phyloP scores from a whole-genome alignment of 92 coral and sea anemone species.

The Parazoanthus swiftii region DNA sequence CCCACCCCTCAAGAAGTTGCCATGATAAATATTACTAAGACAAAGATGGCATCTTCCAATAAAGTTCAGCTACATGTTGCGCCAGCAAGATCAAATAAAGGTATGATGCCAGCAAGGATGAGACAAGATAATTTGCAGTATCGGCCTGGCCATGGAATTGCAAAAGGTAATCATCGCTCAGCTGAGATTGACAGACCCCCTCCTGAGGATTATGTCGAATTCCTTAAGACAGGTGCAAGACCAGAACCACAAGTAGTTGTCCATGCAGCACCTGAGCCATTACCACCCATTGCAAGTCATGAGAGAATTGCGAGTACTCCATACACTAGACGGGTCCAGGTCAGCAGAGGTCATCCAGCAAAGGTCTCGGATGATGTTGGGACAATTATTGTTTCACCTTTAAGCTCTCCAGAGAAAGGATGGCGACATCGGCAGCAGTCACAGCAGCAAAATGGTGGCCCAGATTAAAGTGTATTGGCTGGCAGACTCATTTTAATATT shows the following conservation, averaged over 20 bases:
- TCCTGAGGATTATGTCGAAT: constrained; percentile 88
- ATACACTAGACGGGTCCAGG: constrained; percentile 73
- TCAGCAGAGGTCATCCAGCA: constrained; percentile 60
- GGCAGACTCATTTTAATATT: not conserved
- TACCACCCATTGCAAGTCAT: constrained; percentile 85
- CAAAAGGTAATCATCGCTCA: constrained; percentile 56
- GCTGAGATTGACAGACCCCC: constrained; percentile 70
- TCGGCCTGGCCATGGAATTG: constrained; percentile 74
- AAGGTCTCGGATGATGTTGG: constrained; percentile 79
- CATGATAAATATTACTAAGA: constrained; percentile 39
- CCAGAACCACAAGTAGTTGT: constrained; percentile 95
- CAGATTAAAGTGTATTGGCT: constrained; percentile 25
- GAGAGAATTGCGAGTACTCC: constrained; percentile 61
- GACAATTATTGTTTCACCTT: constrained; percentile 87
- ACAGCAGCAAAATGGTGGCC: constrained; percentile 74
- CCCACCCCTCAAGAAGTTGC: constrained; percentile 68
- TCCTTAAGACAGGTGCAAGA: constrained; percentile 81
- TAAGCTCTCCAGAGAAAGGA: constrained; percentile 97
- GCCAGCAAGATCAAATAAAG: constrained; percentile 83
- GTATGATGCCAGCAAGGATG: constrained; percentile 75
- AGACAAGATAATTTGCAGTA: constrained; percentile 73
- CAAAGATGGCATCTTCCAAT: constrained; percentile 82
- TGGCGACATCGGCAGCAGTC: constrained; percentile 89
- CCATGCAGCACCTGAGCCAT: constrained; percentile 88
- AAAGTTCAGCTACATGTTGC: constrained; percentile 80